A percentile compares a stretch with the other conserved stretches of the same genome.
Conservation (phyloP, 53 echinoderm and acorn worm genomes). For the Henricia sp. region DNA sequence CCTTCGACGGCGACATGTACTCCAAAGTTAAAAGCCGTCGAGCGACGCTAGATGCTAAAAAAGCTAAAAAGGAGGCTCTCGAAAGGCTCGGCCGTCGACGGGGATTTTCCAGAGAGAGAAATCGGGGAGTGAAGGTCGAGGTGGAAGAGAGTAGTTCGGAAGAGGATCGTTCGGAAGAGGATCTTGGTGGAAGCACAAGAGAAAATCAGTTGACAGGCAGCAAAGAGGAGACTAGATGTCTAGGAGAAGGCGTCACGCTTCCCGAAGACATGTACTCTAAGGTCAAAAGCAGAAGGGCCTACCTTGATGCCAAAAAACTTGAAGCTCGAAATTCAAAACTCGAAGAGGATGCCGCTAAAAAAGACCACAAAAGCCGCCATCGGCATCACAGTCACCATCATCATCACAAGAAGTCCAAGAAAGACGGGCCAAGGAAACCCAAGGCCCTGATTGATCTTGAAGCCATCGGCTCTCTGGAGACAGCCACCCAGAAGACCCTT, state of each 20-base stretch:
- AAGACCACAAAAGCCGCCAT: conserved; percentile 52
- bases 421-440: conserved; percentile 64
- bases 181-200: not conserved
- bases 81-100: too few relatives aligned
- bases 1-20: conserved; percentile 87
- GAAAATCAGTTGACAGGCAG: not conserved
- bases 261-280: conserved; percentile 92
- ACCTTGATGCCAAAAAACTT: conserved; percentile 82
- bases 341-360: conserved; percentile 43
- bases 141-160: not conserved
- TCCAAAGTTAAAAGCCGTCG: conserved; percentile 90
- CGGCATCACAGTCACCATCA: conserved; percentile 27
- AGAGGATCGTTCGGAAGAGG: not conserved
- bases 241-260: conserved; percentile 17
- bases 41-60: conserved; percentile 72
- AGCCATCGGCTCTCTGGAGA: conserved; percentile 91
- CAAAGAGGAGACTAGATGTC: not conserved
- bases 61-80: too few relatives aligned
- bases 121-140: not conserved
- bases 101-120: not conserved
- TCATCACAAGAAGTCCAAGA: conserved; percentile 57
- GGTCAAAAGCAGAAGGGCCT: conserved; percentile 91
- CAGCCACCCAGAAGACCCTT: conserved; percentile 92
- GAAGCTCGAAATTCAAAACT: too few relatives aligned
- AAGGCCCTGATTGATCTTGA: conserved; percentile 79